Percentiles rank a stretch among this genome's conserved stretches.
phyloP scores from a whole-genome alignment of 2,797 vertebrate species.

The Zenarchopterus dispar region DNA sequence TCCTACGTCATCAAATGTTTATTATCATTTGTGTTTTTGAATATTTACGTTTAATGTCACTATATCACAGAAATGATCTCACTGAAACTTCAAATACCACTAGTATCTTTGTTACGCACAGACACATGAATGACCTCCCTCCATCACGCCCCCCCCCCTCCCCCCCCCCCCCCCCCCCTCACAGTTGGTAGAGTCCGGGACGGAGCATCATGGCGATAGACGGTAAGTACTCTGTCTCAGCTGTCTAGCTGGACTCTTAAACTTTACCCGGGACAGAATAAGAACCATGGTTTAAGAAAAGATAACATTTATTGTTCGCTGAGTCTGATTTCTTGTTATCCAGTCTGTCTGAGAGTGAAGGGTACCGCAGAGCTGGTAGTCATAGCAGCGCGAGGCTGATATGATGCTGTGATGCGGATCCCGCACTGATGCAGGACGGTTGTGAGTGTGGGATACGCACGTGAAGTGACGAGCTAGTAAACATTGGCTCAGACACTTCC shows the following conservation, averaged over 20 bases:
- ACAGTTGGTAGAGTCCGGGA: slow-evolving; percentile 85
- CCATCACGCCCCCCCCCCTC: slow-evolving; percentile 39
- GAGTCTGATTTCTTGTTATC: neutral
- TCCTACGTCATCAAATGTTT: too few relatives aligned
- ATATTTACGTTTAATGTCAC: too few relatives aligned
- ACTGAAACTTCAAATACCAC: neutral
- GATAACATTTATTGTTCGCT: neutral
- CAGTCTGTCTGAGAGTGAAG: neutral
- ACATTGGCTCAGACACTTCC: neutral
- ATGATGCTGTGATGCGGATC: slow-evolving; percentile 51
- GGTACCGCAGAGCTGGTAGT: slow-evolving; percentile 59
- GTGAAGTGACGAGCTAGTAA: slow-evolving; percentile 48
- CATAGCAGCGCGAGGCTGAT: slow-evolving; percentile 26
- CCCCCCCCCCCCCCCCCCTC: slow-evolving; percentile 20
- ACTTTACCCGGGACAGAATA: slow-evolving; percentile 55
- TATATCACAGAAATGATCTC: too few relatives aligned
- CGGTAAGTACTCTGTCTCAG: slow-evolving; percentile 86
- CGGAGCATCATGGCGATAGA: slow-evolving; percentile 95
- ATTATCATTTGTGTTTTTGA: too few relatives aligned
- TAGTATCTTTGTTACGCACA: slow-evolving; percentile 14
- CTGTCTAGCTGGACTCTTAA: slow-evolving; percentile 72
- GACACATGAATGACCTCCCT: slow-evolving; percentile 67
- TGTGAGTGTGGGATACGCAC: slow-evolving; percentile 47
- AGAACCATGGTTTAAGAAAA: neutral
- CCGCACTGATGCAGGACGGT: slow-evolving; percentile 65